Evolutionary conservation across 1,140 invertebrate species (phyloP), one percentile per base, ranked within the genome.

Genomic region (Psilanteris sp.): DNA sequence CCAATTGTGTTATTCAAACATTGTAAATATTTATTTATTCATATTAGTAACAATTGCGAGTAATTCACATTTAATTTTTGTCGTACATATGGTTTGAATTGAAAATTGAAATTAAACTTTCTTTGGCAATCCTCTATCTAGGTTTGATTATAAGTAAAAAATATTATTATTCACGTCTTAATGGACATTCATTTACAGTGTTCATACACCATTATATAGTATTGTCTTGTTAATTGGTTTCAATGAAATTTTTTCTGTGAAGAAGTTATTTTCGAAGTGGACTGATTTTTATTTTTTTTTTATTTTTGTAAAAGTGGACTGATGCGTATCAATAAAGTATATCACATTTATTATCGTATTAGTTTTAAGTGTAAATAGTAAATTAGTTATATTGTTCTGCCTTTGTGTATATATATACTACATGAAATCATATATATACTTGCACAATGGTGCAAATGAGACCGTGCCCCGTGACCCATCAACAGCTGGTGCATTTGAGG

Each of bases 331-430:
- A 31, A 32, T 13, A 55, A 43, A 61, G 39, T 70, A 37, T 57
- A 59, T 66, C 26, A 62, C 32, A 70, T 66, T 48, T 52, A 31
- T 76, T 70, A 59, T 64, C 67, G 8, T 57, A 46, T 59, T 55
- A 48, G n/a, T n/a, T n/a, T 43, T 54, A 37, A 67, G 46, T 41
- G 24, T 64, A 78, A 37, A 61, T 73, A 34, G 9, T 4, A 4
- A 64, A 59, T 57, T 59, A 61, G n/a, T 59, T 43, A 16, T 66
- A 44, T 36, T 64, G 13, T 54, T 75, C 52, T 62, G 55, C 54
- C 66, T 75, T 54, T 75, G 70, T 81, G 78, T 82, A 82, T 76
- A 81, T 81, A 81, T 48, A 76, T 79, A 77, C 64, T 71, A 61
- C 74, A 55, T 24, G 13, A 48, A 44, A 75, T 50, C 32, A 20